A percentile compares a stretch with the other conserved stretches of the same genome.
Evolutionary conservation across 2,888 invertebrate species (phyloP).

Genomic region (Theretra japonica): DNA sequence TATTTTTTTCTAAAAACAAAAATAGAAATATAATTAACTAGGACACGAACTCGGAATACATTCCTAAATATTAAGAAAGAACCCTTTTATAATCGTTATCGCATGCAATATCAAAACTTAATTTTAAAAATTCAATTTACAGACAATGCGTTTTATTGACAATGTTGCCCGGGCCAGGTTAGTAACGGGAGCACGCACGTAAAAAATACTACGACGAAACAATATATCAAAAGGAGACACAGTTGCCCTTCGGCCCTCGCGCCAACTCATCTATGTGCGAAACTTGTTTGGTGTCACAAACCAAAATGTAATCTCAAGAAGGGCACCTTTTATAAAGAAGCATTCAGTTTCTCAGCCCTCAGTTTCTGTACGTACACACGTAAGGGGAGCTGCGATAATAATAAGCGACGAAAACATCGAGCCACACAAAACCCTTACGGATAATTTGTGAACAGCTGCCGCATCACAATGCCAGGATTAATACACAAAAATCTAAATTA

Average conservation of each 20-base stretch:
- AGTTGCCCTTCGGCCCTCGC: constrained; percentile 60
- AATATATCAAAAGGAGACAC: constrained; percentile 55
- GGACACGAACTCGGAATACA: neutral
- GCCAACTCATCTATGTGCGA: constrained; percentile 52
- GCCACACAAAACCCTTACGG: constrained; percentile 76
- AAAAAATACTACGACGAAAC: constrained; percentile 45
- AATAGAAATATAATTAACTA: neutral
- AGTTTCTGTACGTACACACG: constrained; percentile 67
- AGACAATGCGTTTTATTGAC: constrained; percentile 19
- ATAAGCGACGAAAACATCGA: constrained; percentile 75
- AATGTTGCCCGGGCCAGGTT: constrained; percentile 45
- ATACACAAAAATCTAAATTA: constrained; percentile 69
- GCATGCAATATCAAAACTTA: constrained; percentile 12
- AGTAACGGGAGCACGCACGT: constrained; percentile 46
- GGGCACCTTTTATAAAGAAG: constrained; percentile 69
- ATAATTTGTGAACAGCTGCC: constrained; percentile 76
- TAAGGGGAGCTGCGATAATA: constrained; percentile 77
- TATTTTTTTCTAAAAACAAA: neutral
- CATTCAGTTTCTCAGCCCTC: constrained; percentile 70
- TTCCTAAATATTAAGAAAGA: constrained; percentile 10
- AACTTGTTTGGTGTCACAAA: constrained; percentile 78
- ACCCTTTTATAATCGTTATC: constrained; percentile 1
- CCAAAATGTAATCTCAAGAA: constrained; percentile 74
- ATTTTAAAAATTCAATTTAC: neutral
- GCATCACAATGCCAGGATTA: constrained; percentile 76